Conservation (phyloP, 2,113 vertebrate species). For the Onychostoma macrolepis region DNA sequence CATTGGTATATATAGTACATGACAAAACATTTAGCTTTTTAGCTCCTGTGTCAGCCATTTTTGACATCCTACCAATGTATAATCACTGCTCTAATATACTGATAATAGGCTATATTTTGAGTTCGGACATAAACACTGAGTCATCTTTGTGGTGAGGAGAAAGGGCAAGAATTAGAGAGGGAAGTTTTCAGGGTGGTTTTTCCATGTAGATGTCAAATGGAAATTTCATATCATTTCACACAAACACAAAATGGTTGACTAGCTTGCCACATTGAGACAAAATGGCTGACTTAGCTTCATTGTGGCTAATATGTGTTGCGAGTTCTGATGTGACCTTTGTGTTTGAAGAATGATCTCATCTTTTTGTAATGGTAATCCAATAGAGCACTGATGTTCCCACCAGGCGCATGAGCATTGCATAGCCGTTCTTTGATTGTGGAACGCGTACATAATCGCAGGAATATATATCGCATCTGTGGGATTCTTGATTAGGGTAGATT, state of each 20-base stretch:
- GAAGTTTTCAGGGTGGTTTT: background rate
- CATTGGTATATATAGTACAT: background rate
- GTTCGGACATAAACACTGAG: background rate
- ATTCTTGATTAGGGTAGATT: background rate
- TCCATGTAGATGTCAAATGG: slow-evolving; percentile 13
- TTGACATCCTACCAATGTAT: background rate
- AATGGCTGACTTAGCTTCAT: slow-evolving; percentile 23
- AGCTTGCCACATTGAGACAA: slow-evolving; percentile 25
- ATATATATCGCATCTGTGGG: background rate
- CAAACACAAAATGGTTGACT: slow-evolving; percentile 5
- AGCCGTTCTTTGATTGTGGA: background rate
- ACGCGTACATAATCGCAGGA: background rate
- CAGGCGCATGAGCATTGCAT: background rate
- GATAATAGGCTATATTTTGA: slow-evolving; percentile 12
- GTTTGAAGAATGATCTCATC: slow-evolving; percentile 6
- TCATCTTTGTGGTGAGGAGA: slow-evolving; percentile 34
- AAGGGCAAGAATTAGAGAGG: background rate
- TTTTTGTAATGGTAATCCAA: slow-evolving; percentile 14
- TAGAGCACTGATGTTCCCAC: background rate
- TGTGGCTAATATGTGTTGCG: slow-evolving; percentile 42
- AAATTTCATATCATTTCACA: slow-evolving; percentile 30
- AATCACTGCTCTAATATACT: background rate
- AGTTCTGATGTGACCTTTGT: slow-evolving; percentile 14
- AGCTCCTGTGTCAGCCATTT: background rate
- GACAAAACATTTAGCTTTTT: background rate